phyloP scores from a whole-genome alignment of 92 coral and sea anemone species.

The Siderastrea siderea region DNA sequence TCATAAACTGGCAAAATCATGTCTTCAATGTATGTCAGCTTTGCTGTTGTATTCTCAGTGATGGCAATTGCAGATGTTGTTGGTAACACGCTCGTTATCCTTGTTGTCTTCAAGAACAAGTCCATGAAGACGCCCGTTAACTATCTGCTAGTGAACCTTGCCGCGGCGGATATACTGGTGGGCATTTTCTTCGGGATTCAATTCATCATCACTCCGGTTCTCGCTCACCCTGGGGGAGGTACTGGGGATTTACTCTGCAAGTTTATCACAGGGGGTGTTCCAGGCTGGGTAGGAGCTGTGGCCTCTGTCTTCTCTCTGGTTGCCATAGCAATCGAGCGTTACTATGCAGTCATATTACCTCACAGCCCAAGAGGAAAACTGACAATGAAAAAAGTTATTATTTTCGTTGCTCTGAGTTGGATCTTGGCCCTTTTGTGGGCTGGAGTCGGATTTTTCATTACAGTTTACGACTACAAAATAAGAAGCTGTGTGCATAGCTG shows the following conservation, averaged over 20 bases:
- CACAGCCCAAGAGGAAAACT: conserved; percentile 24
- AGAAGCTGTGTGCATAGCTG: conserved; percentile 19
- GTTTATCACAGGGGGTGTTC: conserved; percentile 39
- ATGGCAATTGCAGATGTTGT: conserved; percentile 28
- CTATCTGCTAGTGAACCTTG: conserved; percentile 42
- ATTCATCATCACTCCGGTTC: conserved; percentile 29
- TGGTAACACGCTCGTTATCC: conserved; percentile 44
- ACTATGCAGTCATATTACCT: conserved; percentile 34
- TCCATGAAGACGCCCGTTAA: conserved; percentile 51
- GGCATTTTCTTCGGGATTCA: conserved; percentile 46
- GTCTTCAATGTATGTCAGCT: conserved; percentile 24
- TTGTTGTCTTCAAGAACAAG: conserved; percentile 30
- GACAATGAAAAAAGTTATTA: conserved; percentile 9
- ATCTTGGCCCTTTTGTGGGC: conserved; percentile 29
- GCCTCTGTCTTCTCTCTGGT: conserved; percentile 42
- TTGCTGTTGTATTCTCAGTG: conserved; percentile 9
- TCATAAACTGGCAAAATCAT: neutral
- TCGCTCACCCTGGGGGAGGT: conserved; percentile 14
- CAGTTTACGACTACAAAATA: conserved; percentile 10
- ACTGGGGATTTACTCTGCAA: conserved; percentile 44
- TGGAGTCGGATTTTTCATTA: conserved; percentile 44
- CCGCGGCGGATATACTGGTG: conserved; percentile 29
- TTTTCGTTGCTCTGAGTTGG: conserved; percentile 29
- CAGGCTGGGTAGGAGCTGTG: conserved; percentile 52
- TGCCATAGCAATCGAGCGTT: conserved; percentile 50